These are phyloP conservation scores for Drosophila neocordata DNA, from an alignment of 1,140 invertebrate species.

Conservation along the genomic window DNA sequence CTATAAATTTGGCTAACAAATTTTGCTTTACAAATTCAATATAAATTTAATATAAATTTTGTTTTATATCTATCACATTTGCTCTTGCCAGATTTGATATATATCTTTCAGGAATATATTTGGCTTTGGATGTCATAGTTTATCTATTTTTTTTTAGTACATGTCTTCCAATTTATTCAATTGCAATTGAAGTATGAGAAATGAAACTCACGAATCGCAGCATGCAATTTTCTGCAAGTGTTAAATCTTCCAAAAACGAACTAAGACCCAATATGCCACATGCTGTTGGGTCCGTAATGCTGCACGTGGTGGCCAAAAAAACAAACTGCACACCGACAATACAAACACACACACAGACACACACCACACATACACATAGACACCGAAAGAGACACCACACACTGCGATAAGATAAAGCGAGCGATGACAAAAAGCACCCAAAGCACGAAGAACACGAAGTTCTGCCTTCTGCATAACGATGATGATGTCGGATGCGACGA, in stretches of 20 bases:
- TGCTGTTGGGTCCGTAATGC: conserved; percentile 60
- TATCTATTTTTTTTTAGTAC: not conserved
- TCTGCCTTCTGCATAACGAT: conserved; percentile 25
- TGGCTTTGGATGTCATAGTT: not conserved
- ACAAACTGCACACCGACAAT: conserved; percentile 48
- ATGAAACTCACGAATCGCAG: conserved; percentile 43
- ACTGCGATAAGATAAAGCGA: conserved; percentile 71
- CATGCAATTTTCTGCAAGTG: conserved; percentile 68
- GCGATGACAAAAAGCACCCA: conserved; percentile 77
- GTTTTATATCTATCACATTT: no score
- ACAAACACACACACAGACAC: conserved; percentile 23
- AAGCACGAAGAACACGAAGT: conserved; percentile 43
- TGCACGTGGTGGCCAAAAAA: conserved; percentile 74
- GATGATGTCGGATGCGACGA: conserved; percentile 27
- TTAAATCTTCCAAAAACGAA: conserved; percentile 69
- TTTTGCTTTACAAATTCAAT: no score
- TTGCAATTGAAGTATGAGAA: conserved; percentile 18
- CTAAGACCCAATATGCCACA: conserved; percentile 74
- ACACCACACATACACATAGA: conserved; percentile 11
- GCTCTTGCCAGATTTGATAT: not conserved
- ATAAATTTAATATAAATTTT: no score
- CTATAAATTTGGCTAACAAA: no score
- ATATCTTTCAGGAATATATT: not conserved
- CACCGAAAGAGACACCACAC: conserved; percentile 16
- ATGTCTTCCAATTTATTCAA: conserved; percentile 6